A percentile compares a stretch with the other conserved stretches of the same genome.
phyloP scores from a whole-genome alignment of 2,797 vertebrate species.

The Lemur catta region DNA sequence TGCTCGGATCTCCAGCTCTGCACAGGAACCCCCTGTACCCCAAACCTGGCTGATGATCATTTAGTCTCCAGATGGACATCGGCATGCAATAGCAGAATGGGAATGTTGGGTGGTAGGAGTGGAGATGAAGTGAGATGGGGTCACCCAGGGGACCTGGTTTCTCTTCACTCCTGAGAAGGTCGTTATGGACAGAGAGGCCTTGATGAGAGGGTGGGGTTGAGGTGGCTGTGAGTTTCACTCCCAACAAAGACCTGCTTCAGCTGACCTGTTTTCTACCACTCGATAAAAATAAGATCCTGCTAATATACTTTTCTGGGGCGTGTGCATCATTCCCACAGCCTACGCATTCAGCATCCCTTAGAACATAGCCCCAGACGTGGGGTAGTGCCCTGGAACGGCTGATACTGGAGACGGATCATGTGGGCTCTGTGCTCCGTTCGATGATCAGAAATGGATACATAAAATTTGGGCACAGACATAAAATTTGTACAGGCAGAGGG shows the following conservation, averaged over 20 bases:
- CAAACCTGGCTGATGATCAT: not conserved
- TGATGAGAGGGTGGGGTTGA: not conserved
- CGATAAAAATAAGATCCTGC: not conserved
- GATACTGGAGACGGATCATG: not conserved
- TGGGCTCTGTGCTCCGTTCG: not conserved
- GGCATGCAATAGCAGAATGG: accelerated
- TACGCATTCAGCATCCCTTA: not conserved
- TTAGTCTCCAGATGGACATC: not conserved
- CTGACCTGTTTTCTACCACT: not conserved
- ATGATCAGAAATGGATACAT: slow-evolving; percentile 36
- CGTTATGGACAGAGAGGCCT: not conserved
- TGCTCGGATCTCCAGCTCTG: not conserved
- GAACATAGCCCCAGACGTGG: not conserved
- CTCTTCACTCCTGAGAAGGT: not conserved
- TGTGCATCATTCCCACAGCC: not conserved
- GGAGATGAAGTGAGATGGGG: not conserved
- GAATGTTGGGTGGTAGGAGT: not conserved
- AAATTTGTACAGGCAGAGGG: slow-evolving; percentile 55
- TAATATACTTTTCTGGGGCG: not conserved
- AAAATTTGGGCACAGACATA: slow-evolving; percentile 47
- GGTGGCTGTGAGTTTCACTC: not conserved
- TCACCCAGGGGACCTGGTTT: not conserved
- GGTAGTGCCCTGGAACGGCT: not conserved
- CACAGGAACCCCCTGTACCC: not conserved
- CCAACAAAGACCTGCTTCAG: not conserved